Base-by-base conservation (phyloP, 2,113 vertebrate genomes). In the Phasianus colchicus region DNA sequence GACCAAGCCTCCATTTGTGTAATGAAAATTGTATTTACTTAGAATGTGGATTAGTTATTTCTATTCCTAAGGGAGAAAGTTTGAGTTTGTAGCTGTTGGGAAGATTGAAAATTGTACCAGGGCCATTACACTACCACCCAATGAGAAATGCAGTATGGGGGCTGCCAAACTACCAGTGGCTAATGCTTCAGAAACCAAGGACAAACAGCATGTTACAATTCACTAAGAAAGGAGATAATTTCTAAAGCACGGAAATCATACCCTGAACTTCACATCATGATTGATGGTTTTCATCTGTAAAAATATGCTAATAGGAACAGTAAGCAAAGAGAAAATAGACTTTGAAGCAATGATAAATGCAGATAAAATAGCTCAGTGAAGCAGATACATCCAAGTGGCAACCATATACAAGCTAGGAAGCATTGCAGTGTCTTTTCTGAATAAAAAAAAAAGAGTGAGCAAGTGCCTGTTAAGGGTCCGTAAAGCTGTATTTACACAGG, bases 231-330 rank as follows among this genome's bases (percentile, higher is more conserved):
- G 55, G 19, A 92, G 32, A 73, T 10, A 6, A n/a, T 47, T 89
- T 76, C 77, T 42, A 57, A 55, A 93, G 70, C 73, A 92, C 7
- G 48, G 52, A 64, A 89, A 72, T 87, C 71, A 67, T 19, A 82
- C 65, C 22, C 69, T 38, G 50, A 54, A 65, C n/a, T 64, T 69
- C 48, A 79, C 58, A 83, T 15, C 43, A 47, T 50, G 91, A 89
- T 65, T 79, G 66, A 82, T 83, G 30, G 18, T 76, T 87, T 92
- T 87, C 91, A 95, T 89, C 74, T 82, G 78, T 52, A 78, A 90
- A 90, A 90, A 78, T 80, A 91, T 65, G 78, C 74, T 95, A 87
- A 95, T 82, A 92, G 17, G 38, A 92, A 75, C 63, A 93, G 78
- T 64, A 92, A 91, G 82, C 47, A 89, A 83, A 72, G 58, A 89